phyloP scores from a whole-genome alignment of 2,113 vertebrate genomes.

The Rattus norvegicus region GRCr8 NC_086032.1:25028001-25028500 shows the following conservation, averaged over 20 bases:
- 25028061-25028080: conserved; percentile 65
- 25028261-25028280: not conserved
- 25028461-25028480: not conserved
- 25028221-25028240: not conserved
- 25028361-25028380: not conserved
- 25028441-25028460: not conserved
- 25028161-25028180: not conserved
- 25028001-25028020: conserved; percentile 22
- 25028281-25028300: not conserved
- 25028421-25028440: not conserved
- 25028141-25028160: conserved; percentile 36
- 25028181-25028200: not conserved
- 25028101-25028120: conserved; percentile 79
- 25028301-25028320: not conserved
- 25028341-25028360: not conserved
- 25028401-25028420: not conserved
- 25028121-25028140: conserved; percentile 80
- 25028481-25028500: not conserved
- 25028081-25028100: conserved; percentile 61
- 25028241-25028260: not conserved
- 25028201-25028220: not conserved
- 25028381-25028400: not conserved
- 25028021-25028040: conserved; percentile 53
- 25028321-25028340: not conserved
- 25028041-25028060: conserved; percentile 36